Base-by-base conservation (phyloP, 1,140 invertebrate genomes). In the Sycobia sp. region DNA sequence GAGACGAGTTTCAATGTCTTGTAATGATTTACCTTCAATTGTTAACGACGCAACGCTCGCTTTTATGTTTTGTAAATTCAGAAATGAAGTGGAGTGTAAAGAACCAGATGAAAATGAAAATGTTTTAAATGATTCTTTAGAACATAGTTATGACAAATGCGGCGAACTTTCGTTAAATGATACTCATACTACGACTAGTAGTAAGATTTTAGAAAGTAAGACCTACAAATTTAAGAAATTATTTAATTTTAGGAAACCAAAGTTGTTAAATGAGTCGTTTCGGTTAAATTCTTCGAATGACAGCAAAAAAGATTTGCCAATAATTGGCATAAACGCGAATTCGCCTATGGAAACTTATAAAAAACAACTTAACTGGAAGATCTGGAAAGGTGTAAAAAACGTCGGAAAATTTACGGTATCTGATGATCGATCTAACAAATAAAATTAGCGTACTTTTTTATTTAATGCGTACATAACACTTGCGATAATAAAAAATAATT, bases 191-290 rank as follows among this genome's bases (percentile, higher is more conserved):
- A 20, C 32, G 4, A 56, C 9, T 38, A 46, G 4, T 41, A 41
- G 25, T 62, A 55, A 38, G 7, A 29, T 55, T 49, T 39, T 62
- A 47, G 23, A 56, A 0, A 49, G 16, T 10, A 55, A 55, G 1
- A 49, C 60, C 5, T n/a, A 34, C 11, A 55, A 46, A 62, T 39
- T 62, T 25, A 62, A 49, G 16, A 55, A 44, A 49, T 49, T 62
- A 11, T 63, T 63, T 43, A 63, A 23, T 57, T 63, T 63, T 63
- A 63, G 60, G 51, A 32, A 36, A 23, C 51, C 36, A 27, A 62
- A 49, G 41, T 41, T 62, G 9, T 47, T 62, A n/a, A 55, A 8
- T 11, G 34, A 62, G 23, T 56, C 36, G n/a, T 47, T 38, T 14
- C 51, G 32, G 18, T 47, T 51, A 22, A 46, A n/a, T 47, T n/a